Evolutionary conservation across 2,113 vertebrate species (phyloP).

Genomic region (Dicentrarchus labrax): DNA sequence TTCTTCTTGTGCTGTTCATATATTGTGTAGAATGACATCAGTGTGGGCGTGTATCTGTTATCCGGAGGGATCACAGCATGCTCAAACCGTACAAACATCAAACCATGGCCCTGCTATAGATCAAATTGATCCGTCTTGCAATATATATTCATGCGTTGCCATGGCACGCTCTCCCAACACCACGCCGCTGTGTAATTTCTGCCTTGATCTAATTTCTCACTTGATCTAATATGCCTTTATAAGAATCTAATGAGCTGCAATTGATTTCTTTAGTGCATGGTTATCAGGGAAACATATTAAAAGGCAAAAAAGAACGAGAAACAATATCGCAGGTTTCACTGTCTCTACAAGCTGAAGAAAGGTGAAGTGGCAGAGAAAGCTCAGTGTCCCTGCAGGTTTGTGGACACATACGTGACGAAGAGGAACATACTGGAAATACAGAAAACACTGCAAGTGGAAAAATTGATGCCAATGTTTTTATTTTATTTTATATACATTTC

Average conservation of each 20-base stretch:
- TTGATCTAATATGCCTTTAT: slow-evolving; percentile 38
- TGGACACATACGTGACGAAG: neutral
- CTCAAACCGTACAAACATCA: slow-evolving; percentile 30
- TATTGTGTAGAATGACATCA: neutral
- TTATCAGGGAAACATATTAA: slow-evolving; percentile 23
- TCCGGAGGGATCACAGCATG: slow-evolving; percentile 6
- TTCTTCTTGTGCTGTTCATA: neutral
- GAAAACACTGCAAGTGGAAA: neutral
- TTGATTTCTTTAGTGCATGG: slow-evolving; percentile 40
- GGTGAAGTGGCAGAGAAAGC: neutral
- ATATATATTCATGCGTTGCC: slow-evolving; percentile 51
- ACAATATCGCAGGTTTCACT: neutral
- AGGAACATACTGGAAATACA: neutral
- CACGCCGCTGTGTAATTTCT: slow-evolving; percentile 3
- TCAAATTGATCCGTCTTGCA: slow-evolving; percentile 45
- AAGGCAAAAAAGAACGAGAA: slow-evolving; percentile 5
- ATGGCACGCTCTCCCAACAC: slow-evolving; percentile 4
- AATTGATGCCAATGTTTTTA: too few relatives aligned
- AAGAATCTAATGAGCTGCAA: slow-evolving; percentile 44
- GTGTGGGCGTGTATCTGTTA: neutral
- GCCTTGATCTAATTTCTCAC: slow-evolving; percentile 31
- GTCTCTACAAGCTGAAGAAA: neutral
- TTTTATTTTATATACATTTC: too few relatives aligned
- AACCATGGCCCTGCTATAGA: slow-evolving; percentile 7
- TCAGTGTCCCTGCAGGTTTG: neutral